Conservation (phyloP, 2,113 vertebrate species). For the Sinocyclocheilus maitianheensis region DNA sequence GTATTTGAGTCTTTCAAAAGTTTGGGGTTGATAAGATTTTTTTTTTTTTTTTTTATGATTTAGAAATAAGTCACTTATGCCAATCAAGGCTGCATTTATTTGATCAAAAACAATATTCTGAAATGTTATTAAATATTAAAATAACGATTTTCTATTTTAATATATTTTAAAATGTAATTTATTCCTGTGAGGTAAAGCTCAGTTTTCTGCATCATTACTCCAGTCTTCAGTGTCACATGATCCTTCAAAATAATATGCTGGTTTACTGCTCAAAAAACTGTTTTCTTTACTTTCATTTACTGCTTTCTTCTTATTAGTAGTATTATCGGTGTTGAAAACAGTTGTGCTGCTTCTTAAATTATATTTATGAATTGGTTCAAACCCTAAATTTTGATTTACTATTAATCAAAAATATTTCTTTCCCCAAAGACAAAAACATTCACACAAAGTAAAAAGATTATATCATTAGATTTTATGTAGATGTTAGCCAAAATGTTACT, state of each 20-base stretch:
- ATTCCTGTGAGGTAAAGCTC: background rate
- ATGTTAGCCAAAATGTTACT: background rate
- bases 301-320: background rate
- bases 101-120: background rate
- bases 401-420: background rate
- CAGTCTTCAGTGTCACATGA: background rate
- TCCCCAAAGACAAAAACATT: background rate
- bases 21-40: background rate
- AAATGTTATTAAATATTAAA: no score
- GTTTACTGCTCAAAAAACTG: background rate
- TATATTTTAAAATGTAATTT: background rate
- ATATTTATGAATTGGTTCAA: no score
- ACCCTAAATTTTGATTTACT: no score
- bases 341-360: background rate
- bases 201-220: no score
- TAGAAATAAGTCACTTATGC: background rate
- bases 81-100: background rate
- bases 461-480: no score
- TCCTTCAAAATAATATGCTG: background rate
- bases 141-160: background rate
- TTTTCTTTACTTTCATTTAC: no score
- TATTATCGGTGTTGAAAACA: background rate
- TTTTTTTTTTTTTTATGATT: background rate
- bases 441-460: background rate
- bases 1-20: background rate